Percentiles rank a stretch among this genome's conserved stretches.
These are phyloP conservation scores for Buceros bicornis DNA, from an alignment of 2,797 vertebrate species.

Conservation along the genomic window DNA sequence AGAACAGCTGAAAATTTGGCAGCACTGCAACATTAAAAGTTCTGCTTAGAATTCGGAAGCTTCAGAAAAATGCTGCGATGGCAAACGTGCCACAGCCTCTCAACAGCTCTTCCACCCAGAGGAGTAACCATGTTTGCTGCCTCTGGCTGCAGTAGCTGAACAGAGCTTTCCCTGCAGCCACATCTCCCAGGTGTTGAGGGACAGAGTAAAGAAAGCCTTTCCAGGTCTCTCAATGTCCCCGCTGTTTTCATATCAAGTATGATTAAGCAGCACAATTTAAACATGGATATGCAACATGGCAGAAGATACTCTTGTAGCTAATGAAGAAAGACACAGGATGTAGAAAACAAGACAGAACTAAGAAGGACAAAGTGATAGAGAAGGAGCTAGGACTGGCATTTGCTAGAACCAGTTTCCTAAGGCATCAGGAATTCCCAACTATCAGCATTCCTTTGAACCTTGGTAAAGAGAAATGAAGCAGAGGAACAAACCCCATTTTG, in stretches of 20 bases:
- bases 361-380: background rate
- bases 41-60: background rate
- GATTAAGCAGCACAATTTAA: background rate
- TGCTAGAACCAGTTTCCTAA: background rate
- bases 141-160: background rate
- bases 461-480: background rate
- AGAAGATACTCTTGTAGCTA: background rate
- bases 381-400: background rate
- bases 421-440: background rate
- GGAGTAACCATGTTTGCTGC: background rate
- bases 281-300: background rate
- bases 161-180: background rate
- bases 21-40: background rate
- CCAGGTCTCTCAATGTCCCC: background rate
- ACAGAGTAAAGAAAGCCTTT: background rate
- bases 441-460: background rate
- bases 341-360: background rate
- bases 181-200: background rate
- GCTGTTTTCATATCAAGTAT: background rate
- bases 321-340: background rate
- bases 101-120: background rate
- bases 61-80: background rate
- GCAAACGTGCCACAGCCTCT: background rate
- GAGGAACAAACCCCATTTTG: background rate
- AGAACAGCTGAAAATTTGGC: background rate